These are phyloP conservation scores for Gymnoscopelus braueri DNA, from an alignment of 2,797 vertebrate species.

Conservation along the genomic window DNA sequence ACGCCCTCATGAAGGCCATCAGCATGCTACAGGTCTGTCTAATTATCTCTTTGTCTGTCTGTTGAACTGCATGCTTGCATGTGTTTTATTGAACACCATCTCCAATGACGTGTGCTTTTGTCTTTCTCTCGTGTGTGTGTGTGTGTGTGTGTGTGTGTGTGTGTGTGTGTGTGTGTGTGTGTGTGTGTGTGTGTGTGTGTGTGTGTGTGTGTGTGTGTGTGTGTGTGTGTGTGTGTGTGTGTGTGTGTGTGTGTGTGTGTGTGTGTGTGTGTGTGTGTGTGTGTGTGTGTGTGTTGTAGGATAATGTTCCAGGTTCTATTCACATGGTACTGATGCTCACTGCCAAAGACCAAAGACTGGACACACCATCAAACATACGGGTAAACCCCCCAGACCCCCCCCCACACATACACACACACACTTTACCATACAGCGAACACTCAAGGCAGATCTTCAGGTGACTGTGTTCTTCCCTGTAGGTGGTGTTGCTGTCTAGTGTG, in stretches of 20 bases:
- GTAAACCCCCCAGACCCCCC: no score
- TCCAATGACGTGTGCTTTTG: background rate
- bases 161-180: background rate
- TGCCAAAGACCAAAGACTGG: background rate
- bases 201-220: background rate
- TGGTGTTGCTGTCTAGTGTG: slow-evolving; percentile 85
- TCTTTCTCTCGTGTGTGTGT: background rate
- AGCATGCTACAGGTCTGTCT: slow-evolving; percentile 84
- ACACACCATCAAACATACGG: no score
- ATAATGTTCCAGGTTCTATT: background rate
- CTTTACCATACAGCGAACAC: no score
- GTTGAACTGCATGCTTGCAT: background rate
- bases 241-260: background rate
- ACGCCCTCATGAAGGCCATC: slow-evolving; percentile 85
- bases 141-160: background rate
- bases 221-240: background rate
- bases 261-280: background rate
- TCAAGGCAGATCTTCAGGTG: no score
- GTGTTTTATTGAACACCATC: background rate
- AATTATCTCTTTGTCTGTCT: background rate
- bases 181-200: background rate
- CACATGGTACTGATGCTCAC: background rate
- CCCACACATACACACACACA: background rate
- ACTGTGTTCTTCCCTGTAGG: slow-evolving; percentile 65
- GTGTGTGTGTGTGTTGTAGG: background rate